Conservation (phyloP, 2,797 vertebrate species). For the Argentina silus region DNA sequence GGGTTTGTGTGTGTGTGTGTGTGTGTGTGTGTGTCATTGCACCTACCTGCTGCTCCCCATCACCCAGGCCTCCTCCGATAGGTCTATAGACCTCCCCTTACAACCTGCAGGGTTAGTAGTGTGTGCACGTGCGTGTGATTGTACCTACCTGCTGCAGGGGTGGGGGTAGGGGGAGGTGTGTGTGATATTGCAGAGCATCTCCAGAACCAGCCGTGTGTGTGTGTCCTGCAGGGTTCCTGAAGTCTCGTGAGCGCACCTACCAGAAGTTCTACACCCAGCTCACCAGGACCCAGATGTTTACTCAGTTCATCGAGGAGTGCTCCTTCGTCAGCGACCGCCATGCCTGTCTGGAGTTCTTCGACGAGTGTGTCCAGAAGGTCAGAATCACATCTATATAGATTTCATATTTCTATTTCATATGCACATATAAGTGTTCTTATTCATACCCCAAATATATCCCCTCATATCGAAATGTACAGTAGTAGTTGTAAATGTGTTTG, state of each 20-base stretch:
- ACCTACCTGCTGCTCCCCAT: neutral
- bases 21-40: neutral
- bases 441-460: neutral
- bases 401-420: neutral
- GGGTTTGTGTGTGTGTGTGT: too few species aligned
- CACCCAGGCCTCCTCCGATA: too few species aligned
- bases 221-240: slow-evolving; percentile 84
- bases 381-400: slow-evolving; percentile 11
- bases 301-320: slow-evolving; percentile 94
- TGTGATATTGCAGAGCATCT: too few species aligned
- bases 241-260: slow-evolving; percentile 89
- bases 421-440: neutral
- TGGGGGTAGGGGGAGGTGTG: too few species aligned
- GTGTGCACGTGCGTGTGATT: too few species aligned
- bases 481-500: neutral
- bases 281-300: slow-evolving; percentile 93
- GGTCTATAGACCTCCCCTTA: too few species aligned
- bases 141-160: too few species aligned
- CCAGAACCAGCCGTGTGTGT: too few species aligned
- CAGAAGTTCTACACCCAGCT: slow-evolving; percentile 90
- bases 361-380: slow-evolving; percentile 91
- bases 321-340: slow-evolving; percentile 93
- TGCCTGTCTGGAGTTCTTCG: slow-evolving; percentile 91
- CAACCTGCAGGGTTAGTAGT: too few species aligned
- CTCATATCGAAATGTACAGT: too few species aligned